These are phyloP conservation scores for Lamprotornis superbus DNA, from an alignment of 2,113 vertebrate genomes.

Conservation along the genomic window DNA sequence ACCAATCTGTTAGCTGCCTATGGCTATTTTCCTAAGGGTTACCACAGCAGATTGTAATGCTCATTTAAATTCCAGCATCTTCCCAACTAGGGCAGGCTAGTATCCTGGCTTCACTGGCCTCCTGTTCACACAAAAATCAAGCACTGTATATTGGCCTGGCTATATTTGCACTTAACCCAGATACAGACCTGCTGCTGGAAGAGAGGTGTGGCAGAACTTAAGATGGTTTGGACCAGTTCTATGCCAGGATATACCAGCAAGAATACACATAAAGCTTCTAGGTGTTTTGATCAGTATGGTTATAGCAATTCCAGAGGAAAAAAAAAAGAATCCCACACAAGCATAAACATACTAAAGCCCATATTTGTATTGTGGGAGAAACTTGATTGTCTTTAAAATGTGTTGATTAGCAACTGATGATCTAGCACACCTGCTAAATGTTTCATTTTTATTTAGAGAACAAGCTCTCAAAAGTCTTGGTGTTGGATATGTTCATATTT, in stretches of 20 bases:
- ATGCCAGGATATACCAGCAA: not conserved
- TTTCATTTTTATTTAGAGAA: not conserved
- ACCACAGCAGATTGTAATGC: not conserved
- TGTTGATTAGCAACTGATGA: not conserved
- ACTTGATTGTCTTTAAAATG: not conserved
- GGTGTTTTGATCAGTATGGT: not conserved
- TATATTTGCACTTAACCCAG: not conserved
- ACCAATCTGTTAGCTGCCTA: not conserved
- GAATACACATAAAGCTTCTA: not conserved
- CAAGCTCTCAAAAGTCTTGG: not conserved
- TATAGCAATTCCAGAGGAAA: not conserved
- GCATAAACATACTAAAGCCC: not conserved
- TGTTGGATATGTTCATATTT: not conserved
- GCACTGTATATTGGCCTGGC: not conserved
- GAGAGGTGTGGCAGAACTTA: not conserved
- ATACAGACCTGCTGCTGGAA: not conserved
- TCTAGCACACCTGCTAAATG: not conserved
- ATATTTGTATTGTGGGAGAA: not conserved
- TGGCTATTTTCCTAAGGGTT: not conserved
- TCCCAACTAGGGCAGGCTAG: not conserved
- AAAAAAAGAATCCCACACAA: not conserved
- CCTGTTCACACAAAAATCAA: not conserved
- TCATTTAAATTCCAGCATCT: not conserved
- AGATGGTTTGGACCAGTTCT: not conserved
- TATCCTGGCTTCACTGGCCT: not conserved